phyloP scores from a whole-genome alignment of 2,113 vertebrate genomes.

The Panurus biarmicus region DNA sequence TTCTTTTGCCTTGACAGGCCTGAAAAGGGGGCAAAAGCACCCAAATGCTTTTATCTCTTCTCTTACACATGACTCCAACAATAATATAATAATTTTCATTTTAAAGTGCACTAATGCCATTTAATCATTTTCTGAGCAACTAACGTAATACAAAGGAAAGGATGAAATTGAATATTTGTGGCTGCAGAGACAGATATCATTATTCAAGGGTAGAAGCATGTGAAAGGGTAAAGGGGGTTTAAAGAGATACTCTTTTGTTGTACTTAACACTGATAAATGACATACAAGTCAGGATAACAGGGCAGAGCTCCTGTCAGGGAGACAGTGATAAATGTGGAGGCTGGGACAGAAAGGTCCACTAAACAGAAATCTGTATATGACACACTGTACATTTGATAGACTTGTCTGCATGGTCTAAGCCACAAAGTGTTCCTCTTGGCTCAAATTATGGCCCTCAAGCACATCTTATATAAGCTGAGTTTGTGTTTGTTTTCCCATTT shows the following conservation, averaged over 20 bases:
- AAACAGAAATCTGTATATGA: constrained; percentile 64
- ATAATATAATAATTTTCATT: constrained; percentile 42
- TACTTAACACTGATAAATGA: constrained; percentile 73
- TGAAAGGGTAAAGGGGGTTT: constrained; percentile 67
- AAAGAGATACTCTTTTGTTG: constrained; percentile 69
- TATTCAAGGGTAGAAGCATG: constrained; percentile 62
- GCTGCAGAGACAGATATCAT: constrained; percentile 59
- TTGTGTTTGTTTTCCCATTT: constrained; percentile 32
- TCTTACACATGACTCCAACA: not conserved
- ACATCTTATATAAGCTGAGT: not conserved
- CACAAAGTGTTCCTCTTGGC: not conserved
- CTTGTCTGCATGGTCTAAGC: constrained; percentile 28
- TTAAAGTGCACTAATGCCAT: constrained; percentile 22
- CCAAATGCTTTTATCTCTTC: constrained; percentile 2
- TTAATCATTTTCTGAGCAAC: constrained; percentile 40
- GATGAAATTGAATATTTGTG: constrained; percentile 53
- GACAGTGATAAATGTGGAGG: constrained; percentile 68
- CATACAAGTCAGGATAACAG: constrained; percentile 71
- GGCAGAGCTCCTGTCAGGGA: constrained; percentile 66
- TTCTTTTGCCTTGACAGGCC: not conserved
- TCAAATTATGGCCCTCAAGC: not conserved
- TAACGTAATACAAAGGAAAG: constrained; percentile 4
- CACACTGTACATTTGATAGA: constrained; percentile 57
- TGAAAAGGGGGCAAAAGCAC: not conserved
- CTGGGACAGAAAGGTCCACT: constrained; percentile 55